Base-by-base conservation (phyloP, 1,140 invertebrate species). In the Camponotus pennsylvanicus region DNA sequence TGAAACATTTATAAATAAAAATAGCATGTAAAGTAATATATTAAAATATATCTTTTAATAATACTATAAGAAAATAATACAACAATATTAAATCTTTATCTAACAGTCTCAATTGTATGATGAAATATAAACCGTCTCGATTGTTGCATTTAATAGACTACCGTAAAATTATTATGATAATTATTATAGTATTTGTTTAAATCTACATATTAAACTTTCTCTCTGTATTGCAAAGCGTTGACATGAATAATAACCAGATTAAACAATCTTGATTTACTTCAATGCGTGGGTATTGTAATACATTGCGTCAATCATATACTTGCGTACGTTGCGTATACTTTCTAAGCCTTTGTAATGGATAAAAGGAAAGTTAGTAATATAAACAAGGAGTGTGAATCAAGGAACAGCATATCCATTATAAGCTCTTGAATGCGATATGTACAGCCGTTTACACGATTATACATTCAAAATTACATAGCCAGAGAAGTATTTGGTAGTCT, bases 261-360 rank as follows among this genome's bases (percentile, higher is more conserved):
- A 18, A 52, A 52, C 7, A 63, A n/a, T 11, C 27, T 63, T 37
- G 27, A 18, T 77, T 34, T 27, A n/a, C 27, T 73, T 4, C 32
- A 18, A 59, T 18, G 52, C 34, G 1, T 34, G 4, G 4, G 6
- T 21, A 15, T 3, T 55, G 1, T n/a, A 55, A 2, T 21, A 71
- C 13, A n/a, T 59, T 59, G 2, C 57, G 34, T 52, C 13, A 52
- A 52, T 2, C 15, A 1, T 18, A 27, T 27, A 27, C 27, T 27
- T 27, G 27, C 27, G 27, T 27, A 27, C 27, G 27, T 27, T 27
- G 6, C 11, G 11, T 52, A 59, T 21, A 37, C 18, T 27, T 59
- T 59, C 34, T 61, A 75, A 75, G n/a, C 21, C 55, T 27, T 59
- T 75, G 27, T 59, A n/a, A 75, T 61, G 37, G 21, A 77, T 52